These are phyloP conservation scores for Catharus minimus DNA, from an alignment of 2,113 vertebrate species.

Conservation along the genomic window DNA sequence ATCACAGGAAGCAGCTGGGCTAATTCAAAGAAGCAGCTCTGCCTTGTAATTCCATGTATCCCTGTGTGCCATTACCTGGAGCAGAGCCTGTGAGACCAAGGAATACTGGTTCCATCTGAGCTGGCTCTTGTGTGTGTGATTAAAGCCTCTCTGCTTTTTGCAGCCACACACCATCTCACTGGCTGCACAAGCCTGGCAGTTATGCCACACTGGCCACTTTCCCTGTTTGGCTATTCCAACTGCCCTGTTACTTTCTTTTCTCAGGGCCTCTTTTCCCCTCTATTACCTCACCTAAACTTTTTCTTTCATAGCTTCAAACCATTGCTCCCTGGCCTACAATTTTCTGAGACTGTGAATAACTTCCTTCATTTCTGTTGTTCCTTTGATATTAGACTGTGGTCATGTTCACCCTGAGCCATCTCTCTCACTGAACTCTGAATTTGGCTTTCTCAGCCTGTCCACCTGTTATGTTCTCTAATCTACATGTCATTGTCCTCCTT, in stretches of 20 bases:
- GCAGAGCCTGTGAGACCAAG: neutral
- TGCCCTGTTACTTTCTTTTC: neutral
- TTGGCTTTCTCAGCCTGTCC: slow-evolving; percentile 14
- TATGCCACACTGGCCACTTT: neutral
- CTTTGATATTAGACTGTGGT: slow-evolving; percentile 47
- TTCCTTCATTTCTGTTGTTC: slow-evolving; percentile 44
- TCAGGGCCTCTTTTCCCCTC: neutral
- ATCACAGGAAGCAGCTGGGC: neutral
- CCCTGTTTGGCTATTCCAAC: neutral
- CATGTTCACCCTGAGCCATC: slow-evolving; percentile 4
- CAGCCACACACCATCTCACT: neutral
- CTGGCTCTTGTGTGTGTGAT: neutral
- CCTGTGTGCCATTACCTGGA: neutral
- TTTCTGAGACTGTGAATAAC: slow-evolving; percentile 45
- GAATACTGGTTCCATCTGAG: neutral
- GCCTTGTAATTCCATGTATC: neutral
- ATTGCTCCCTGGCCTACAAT: slow-evolving; percentile 40
- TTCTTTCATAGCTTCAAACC: slow-evolving; percentile 32
- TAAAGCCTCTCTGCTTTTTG: neutral
- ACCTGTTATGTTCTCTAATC: neutral
- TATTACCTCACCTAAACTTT: slow-evolving; percentile 20
- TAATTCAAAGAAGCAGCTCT: neutral
- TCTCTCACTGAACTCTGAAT: neutral
- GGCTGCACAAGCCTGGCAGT: neutral
- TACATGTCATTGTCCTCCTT: neutral